phyloP scores from a whole-genome alignment of 2,888 invertebrate species.

The Volucella zonaria region DNA sequence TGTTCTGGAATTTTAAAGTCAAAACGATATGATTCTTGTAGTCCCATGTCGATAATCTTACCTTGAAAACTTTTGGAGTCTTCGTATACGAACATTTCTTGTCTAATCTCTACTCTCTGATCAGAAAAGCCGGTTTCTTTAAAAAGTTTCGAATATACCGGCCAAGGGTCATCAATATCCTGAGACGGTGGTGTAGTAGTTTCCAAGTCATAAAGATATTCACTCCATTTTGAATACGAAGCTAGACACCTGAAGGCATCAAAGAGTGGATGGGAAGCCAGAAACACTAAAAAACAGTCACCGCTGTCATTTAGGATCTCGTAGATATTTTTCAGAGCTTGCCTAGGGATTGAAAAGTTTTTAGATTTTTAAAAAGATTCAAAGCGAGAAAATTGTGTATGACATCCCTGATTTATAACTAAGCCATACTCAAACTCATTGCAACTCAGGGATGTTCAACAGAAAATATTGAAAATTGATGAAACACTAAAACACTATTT shows the following conservation, averaged over 20 bases:
- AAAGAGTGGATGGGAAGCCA: constrained; percentile 87
- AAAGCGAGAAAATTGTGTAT: too few species aligned
- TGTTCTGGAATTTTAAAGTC: constrained; percentile 84
- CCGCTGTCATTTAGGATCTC: constrained; percentile 87
- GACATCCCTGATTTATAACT: too few species aligned
- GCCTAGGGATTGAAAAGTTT: constrained; percentile 80
- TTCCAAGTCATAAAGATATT: constrained; percentile 86
- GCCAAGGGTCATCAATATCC: constrained; percentile 84
- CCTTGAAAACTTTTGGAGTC: constrained; percentile 85
- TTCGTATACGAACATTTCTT: constrained; percentile 85
- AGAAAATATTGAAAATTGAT: too few species aligned
- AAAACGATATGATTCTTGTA: too few species aligned
- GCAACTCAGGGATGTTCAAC: constrained; percentile 73
- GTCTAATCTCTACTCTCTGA: constrained; percentile 84
- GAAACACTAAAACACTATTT: too few species aligned
- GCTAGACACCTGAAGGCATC: constrained; percentile 87
- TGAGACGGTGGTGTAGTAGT: constrained; percentile 89
- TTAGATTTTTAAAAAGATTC: too few species aligned
- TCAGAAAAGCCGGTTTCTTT: constrained; percentile 85
- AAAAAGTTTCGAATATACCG: constrained; percentile 81
- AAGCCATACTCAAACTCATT: too few species aligned
- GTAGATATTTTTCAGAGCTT: constrained; percentile 86
- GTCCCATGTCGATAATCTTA: constrained; percentile 75
- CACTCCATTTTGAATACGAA: constrained; percentile 84
- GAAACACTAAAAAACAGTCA: constrained; percentile 87